Conservation (phyloP, 2,888 invertebrate species). For the Oligia fasciuncula region DNA sequence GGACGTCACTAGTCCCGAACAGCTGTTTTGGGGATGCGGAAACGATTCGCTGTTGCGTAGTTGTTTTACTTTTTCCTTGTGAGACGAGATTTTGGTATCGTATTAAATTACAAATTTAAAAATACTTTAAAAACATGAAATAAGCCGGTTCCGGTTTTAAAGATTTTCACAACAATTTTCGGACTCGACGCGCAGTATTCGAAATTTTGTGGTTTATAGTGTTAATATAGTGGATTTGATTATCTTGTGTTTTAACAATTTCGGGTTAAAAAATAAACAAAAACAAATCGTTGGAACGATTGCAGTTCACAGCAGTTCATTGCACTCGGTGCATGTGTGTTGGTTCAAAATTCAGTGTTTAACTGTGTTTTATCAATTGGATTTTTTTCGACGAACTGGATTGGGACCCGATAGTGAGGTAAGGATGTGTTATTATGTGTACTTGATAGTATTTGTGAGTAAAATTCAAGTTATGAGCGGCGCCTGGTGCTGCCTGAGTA, state of each 20-base stretch:
- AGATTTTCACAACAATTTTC: background rate
- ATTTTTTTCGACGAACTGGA: conserved; percentile 81
- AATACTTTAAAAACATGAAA: conserved; percentile 29
- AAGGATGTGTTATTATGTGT: conserved; percentile 61
- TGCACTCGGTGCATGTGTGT: conserved; percentile 65
- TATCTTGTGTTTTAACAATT: conserved; percentile 38
- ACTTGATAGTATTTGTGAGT: conserved; percentile 39
- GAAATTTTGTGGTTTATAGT: conserved; percentile 34
- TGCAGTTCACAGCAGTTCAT: conserved; percentile 54
- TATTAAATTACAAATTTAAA: conserved; percentile 32
- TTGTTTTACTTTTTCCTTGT: conserved; percentile 43
- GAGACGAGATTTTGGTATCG: conserved; percentile 37
- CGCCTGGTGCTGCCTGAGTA: conserved; percentile 24
- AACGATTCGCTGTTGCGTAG: conserved; percentile 65
- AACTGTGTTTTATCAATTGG: conserved; percentile 77
- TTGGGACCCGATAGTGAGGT: conserved; percentile 82
- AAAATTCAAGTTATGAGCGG: conserved; percentile 62
- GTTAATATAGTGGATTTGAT: conserved; percentile 41
- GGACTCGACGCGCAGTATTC: background rate
- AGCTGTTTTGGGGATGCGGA: conserved; percentile 86
- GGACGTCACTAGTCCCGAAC: conserved; percentile 80
- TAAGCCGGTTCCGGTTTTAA: conserved; percentile 17
- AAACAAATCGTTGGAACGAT: conserved; percentile 48
- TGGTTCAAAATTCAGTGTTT: conserved; percentile 73
- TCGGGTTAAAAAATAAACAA: conserved; percentile 45